A percentile compares a stretch with the other conserved stretches of the same genome.
phyloP scores from a whole-genome alignment of 2,888 invertebrate genomes.

The Podabrus alpinus region DNA sequence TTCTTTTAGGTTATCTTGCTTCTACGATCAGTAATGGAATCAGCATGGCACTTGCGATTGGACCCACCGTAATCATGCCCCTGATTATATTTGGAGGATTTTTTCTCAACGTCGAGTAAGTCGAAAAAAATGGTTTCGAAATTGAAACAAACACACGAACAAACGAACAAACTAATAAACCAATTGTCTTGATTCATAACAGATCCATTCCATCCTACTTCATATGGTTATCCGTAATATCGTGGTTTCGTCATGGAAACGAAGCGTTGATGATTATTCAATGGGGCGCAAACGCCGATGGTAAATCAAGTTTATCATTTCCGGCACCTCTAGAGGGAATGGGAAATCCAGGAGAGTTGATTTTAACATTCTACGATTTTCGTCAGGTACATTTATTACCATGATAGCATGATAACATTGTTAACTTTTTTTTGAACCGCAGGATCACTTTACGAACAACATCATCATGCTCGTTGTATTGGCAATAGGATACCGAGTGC shows the following conservation, averaged over 20 bases:
- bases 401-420: background rate
- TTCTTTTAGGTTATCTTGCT: conserved; percentile 80
- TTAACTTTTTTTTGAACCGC: background rate
- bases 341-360: background rate
- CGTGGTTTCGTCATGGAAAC: conserved; percentile 92
- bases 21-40: conserved; percentile 84
- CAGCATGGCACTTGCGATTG: conserved; percentile 87
- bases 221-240: conserved; percentile 83
- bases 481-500: background rate
- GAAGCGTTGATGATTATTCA: conserved; percentile 89
- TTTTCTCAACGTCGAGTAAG: conserved; percentile 87
- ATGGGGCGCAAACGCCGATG: conserved; percentile 74
- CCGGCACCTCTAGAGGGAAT: conserved; percentile 56
- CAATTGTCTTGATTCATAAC: background rate
- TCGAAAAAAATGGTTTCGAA: background rate
- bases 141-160: no score
- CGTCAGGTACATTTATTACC: background rate
- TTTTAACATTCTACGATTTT: background rate
- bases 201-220: conserved; percentile 85
- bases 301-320: conserved; percentile 76
- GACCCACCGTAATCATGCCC: conserved; percentile 91
- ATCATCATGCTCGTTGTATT: background rate
- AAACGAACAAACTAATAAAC: no score
- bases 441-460: background rate
- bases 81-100: conserved; percentile 95